These are phyloP conservation scores for Pseudomyrmex concolor DNA, from an alignment of 1,140 invertebrate genomes.

Conservation along the genomic window DNA sequence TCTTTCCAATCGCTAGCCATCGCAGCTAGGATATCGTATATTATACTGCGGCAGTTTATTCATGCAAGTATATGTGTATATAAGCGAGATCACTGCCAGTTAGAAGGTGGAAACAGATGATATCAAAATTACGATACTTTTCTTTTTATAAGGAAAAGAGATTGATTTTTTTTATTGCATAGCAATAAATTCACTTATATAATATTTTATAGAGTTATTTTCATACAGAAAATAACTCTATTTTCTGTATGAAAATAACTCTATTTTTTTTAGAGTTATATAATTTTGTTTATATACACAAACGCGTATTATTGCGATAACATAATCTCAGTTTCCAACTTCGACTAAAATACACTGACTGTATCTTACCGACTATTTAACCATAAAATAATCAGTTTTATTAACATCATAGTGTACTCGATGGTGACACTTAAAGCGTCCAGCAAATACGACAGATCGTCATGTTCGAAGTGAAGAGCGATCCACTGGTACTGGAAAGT, in stretches of 20 bases:
- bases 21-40: slow-evolving; percentile 38
- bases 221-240: too few species aligned
- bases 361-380: slow-evolving; percentile 45
- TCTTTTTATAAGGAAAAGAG: background rate
- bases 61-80: background rate
- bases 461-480: slow-evolving; percentile 11
- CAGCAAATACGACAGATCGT: background rate
- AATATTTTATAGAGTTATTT: background rate
- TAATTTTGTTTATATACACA: too few species aligned
- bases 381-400: slow-evolving; percentile 39
- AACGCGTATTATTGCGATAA: too few species aligned
- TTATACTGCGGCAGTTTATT: slow-evolving; percentile 50
- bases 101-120: background rate
- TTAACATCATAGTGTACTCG: slow-evolving; percentile 12
- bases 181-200: background rate
- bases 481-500: slow-evolving; percentile 25
- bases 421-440: slow-evolving; percentile 20
- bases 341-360: background rate
- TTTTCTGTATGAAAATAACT: too few species aligned
- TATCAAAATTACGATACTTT: too few species aligned
- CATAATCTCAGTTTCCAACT: background rate
- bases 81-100: background rate
- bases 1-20: slow-evolving; percentile 48
- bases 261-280: too few species aligned
- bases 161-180: background rate